phyloP scores from a whole-genome alignment of 2,113 vertebrate genomes.

The Prunella himalayana region DNA sequence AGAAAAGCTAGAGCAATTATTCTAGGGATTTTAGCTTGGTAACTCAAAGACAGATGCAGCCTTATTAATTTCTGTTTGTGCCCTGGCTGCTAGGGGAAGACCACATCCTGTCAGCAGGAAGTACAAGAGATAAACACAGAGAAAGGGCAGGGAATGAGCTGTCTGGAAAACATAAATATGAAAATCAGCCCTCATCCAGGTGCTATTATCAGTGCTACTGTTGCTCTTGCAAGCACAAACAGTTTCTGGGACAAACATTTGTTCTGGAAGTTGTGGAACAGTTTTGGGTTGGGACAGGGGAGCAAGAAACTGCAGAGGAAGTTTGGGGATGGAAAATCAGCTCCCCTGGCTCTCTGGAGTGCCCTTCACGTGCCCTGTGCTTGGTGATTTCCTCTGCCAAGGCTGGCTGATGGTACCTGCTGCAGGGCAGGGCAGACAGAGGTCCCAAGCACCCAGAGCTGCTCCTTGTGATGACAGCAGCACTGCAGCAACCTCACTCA shows the following conservation, averaged over 20 bases:
- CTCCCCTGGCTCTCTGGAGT: not conserved
- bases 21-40: not conserved
- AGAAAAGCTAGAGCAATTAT: not conserved
- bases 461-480: not conserved
- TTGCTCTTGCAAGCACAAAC: not conserved
- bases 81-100: slow-evolving; percentile 2
- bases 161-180: not conserved
- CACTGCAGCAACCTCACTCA: not conserved
- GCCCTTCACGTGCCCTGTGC: not conserved
- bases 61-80: not conserved
- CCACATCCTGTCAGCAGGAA: slow-evolving; percentile 43
- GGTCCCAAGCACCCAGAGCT: not conserved
- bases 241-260: not conserved
- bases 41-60: not conserved
- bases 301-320: not conserved
- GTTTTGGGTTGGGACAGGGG: not conserved
- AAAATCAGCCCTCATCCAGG: not conserved
- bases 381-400: not conserved
- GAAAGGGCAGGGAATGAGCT: slow-evolving; percentile 11
- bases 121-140: slow-evolving; percentile 5
- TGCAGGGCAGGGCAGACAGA: not conserved
- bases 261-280: not conserved
- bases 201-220: not conserved
- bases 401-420: not conserved
- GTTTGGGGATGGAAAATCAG: not conserved